These are phyloP conservation scores for Eulemur albifrons DNA, from an alignment of 2,797 vertebrate genomes.

Conservation along the genomic window DNA sequence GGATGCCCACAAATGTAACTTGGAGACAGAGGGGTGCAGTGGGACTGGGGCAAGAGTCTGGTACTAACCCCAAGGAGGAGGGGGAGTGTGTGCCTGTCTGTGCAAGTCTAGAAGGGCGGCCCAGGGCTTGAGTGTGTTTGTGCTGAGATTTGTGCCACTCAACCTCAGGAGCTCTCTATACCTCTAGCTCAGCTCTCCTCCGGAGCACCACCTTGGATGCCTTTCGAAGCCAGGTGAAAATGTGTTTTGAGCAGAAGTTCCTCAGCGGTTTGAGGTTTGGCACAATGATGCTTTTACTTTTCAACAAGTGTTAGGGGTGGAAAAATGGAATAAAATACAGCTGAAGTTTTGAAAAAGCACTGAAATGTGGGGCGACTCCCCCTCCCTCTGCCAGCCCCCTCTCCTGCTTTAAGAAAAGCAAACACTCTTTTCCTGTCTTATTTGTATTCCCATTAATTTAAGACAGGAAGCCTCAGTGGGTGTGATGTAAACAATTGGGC, in stretches of 20 bases:
- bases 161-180: background rate
- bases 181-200: background rate
- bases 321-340: conserved; percentile 38
- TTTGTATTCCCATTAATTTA: conserved; percentile 71
- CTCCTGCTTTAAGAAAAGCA: conserved; percentile 60
- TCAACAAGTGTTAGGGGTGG: conserved; percentile 40
- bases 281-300: background rate
- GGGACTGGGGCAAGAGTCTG: background rate
- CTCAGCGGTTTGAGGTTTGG: conserved; percentile 56
- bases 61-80: background rate
- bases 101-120: background rate
- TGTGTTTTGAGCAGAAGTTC: background rate
- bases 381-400: background rate
- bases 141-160: background rate
- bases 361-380: background rate
- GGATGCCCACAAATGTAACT: background rate
- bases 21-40: background rate
- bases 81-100: background rate
- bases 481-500: conserved; percentile 79
- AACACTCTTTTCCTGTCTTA: conserved; percentile 65
- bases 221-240: background rate
- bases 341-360: conserved; percentile 13
- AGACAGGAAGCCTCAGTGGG: conserved; percentile 79
- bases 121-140: background rate
- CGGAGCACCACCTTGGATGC: background rate